Evolutionary conservation across 2,888 invertebrate species (phyloP).

Genomic region (Cephus pygmeus): DNA sequence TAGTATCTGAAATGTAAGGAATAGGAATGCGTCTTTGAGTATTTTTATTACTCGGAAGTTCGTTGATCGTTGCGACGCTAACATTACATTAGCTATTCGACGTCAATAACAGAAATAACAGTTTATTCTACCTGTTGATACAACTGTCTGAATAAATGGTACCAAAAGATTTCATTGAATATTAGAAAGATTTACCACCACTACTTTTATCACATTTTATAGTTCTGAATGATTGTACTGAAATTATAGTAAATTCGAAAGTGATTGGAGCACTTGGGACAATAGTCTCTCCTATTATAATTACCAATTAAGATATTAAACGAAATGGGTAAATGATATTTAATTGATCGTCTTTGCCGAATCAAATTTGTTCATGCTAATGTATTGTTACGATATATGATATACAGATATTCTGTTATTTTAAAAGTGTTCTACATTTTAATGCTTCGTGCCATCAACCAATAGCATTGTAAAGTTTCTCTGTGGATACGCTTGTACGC

Average conservation of each 20-base stretch:
- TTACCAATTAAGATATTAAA: too few relatives aligned
- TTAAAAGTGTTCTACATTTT: too few relatives aligned
- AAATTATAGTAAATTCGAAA: not conserved
- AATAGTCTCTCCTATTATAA: not conserved
- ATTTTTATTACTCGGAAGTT: not conserved
- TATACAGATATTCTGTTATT: too few relatives aligned
- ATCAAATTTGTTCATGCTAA: too few relatives aligned
- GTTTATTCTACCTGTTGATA: not conserved
- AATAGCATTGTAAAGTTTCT: too few relatives aligned
- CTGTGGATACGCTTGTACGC: too few relatives aligned
- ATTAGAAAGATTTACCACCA: not conserved
- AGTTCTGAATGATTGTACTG: not conserved
- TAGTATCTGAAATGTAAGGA: slow-evolving; percentile 1
- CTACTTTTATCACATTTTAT: not conserved
- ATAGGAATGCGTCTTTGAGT: not conserved
- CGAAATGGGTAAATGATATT: too few relatives aligned
- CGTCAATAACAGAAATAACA: not conserved
- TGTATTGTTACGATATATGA: too few relatives aligned
- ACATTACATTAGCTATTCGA: not conserved
- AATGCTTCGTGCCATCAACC: too few relatives aligned
- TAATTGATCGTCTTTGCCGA: too few relatives aligned
- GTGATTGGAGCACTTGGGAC: not conserved
- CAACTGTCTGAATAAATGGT: not conserved
- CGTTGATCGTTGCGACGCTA: not conserved
- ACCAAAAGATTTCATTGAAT: not conserved